A percentile compares a stretch with the other conserved stretches of the same genome.
Evolutionary conservation across 2,113 vertebrate species (phyloP).

Genomic region (Phalacrocorax aristotelis): DNA sequence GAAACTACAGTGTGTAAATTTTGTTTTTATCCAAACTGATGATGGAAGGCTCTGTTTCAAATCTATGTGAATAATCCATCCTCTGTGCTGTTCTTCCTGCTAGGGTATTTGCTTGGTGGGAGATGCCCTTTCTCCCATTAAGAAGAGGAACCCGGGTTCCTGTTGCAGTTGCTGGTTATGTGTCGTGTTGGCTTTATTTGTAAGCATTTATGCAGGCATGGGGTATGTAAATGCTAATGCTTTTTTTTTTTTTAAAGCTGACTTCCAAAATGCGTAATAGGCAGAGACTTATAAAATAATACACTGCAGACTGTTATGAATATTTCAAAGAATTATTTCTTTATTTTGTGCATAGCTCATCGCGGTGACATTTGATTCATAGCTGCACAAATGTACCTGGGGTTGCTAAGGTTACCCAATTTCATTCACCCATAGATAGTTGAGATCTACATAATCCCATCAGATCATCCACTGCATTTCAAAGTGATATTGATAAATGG

Average conservation of each 20-base stretch:
- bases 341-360: slow-evolving; percentile 72
- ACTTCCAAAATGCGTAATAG: slow-evolving; percentile 68
- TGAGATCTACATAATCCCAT: slow-evolving; percentile 98
- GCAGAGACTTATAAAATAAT: slow-evolving; percentile 74
- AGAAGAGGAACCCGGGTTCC: not conserved
- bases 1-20: not conserved
- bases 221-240: slow-evolving; percentile 60
- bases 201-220: not conserved
- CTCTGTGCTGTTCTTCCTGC: not conserved
- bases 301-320: slow-evolving; percentile 73
- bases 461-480: slow-evolving; percentile 89
- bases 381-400: slow-evolving; percentile 81
- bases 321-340: slow-evolving; percentile 79
- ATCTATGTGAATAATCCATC: slow-evolving; percentile 7
- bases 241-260: not conserved
- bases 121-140: not conserved
- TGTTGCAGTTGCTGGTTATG: not conserved
- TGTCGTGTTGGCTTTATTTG: slow-evolving; percentile 29
- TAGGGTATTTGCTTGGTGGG: not conserved
- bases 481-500: slow-evolving; percentile 92
- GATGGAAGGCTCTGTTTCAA: slow-evolving; percentile 25
- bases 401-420: slow-evolving; percentile 98
- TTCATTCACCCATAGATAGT: slow-evolving; percentile 90
- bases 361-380: slow-evolving; percentile 77
- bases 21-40: not conserved